Evolutionary conservation across 2,113 vertebrate species (phyloP), one percentile per base, ranked within the genome.

Genomic region (Gorsachius goisagi): DNA sequence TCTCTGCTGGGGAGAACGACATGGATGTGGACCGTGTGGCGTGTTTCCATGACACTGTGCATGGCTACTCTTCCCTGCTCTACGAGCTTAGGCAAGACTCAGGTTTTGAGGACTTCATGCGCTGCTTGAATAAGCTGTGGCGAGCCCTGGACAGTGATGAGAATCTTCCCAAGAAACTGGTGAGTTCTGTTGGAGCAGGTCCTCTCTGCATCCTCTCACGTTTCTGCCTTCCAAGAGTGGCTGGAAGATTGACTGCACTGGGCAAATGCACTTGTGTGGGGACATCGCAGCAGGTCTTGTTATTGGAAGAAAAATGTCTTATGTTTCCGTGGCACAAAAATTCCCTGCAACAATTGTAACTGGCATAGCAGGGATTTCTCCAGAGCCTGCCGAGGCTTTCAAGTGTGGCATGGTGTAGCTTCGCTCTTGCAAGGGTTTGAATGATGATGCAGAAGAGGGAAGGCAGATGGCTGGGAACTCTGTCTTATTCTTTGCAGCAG

Each of bases 1-100:
- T 99, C 94, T 99, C 99, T 24, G 99, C 99, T 12, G 99, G 99
- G 76, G 99, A 99, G 97, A 99, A 99, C 6, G 99, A 99, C 97
- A 98, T 99, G 94, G 99, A 99, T 2, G 99, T 99, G 78, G 99
- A 99, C 93, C 98, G 99, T 0, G 99, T 99, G 21, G 99, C 99
- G 4, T 99, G 98, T 78, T 99, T 99, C 97, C 99, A 99, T 1
- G 99, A 99, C 13, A 95, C 99, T 2, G 98, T 99, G 59, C 99
- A 99, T 28, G 99, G 99, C 92, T 99, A 99, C 68, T 98, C 99
- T 1, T 97, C 98, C 13, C 84, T 99, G 93, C 97, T 99, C 4
- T 99, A 99, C 32, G 98, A 99, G 47, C 97, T 99, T 4, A 98
- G 95, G 71, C 30, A 50, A 5, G 81, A 97, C 4, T 96, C 98